Percentiles rank a stretch among this genome's conserved stretches.
Evolutionary conservation across 1,140 invertebrate species (phyloP).

Genomic region (Acromyrmex heyeri): DNA sequence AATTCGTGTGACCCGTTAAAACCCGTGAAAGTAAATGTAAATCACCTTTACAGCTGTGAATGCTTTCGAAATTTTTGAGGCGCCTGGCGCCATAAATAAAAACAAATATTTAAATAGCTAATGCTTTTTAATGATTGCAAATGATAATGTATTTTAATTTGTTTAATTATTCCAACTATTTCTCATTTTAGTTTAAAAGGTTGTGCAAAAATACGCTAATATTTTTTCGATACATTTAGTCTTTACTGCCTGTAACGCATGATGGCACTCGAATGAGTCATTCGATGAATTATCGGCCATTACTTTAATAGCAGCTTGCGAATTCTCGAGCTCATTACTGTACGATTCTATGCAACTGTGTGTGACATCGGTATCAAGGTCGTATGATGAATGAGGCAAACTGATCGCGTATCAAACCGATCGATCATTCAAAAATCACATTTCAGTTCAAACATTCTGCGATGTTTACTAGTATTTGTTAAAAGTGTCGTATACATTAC

Average conservation of each 20-base stretch:
- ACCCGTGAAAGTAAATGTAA: constrained; percentile 57
- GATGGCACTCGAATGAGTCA: constrained; percentile 59
- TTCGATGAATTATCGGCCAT: constrained; percentile 69
- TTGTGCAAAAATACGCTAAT: neutral
- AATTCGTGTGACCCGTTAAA: constrained; percentile 49
- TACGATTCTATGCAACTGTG: constrained; percentile 59
- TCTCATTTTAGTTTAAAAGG: neutral
- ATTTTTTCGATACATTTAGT: constrained; percentile 2
- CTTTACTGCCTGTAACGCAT: constrained; percentile 16
- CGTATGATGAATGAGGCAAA: constrained; percentile 56
- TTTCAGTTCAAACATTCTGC: constrained; percentile 13
- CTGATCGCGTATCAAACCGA: constrained; percentile 66
- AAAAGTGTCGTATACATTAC: neutral
- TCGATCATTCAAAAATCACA: constrained; percentile 31
- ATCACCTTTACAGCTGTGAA: constrained; percentile 2
- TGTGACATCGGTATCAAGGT: constrained; percentile 69
- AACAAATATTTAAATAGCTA: neutral
- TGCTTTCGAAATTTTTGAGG: constrained; percentile 66
- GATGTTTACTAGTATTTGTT: neutral
- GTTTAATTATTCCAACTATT: neutral
- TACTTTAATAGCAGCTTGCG: constrained; percentile 61
- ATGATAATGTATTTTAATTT: neutral
- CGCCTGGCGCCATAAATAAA: neutral
- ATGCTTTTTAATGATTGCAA: neutral
- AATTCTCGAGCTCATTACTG: constrained; percentile 69